Conservation (phyloP, 2,113 vertebrate genomes). For the Silurus glanis region DNA sequence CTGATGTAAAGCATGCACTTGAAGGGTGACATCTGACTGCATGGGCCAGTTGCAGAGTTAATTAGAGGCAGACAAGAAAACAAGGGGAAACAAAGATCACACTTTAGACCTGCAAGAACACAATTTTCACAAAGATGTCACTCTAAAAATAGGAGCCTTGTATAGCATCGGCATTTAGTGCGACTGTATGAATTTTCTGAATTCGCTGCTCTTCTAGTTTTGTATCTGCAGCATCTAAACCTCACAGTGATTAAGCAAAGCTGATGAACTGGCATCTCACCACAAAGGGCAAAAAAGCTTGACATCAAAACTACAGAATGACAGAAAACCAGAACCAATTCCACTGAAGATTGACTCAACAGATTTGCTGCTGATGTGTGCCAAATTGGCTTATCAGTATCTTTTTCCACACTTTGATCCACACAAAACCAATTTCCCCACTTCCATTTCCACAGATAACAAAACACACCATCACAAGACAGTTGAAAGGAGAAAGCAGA, state of each 20-base stretch:
- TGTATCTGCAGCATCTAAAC: background rate
- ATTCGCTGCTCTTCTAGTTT: background rate
- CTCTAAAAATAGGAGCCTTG: background rate
- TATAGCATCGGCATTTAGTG: background rate
- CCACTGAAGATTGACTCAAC: background rate
- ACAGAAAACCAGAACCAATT: background rate
- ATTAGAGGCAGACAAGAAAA: background rate
- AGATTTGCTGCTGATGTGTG: background rate
- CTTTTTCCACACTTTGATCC: slow-evolving; percentile 5
- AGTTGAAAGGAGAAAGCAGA: background rate
- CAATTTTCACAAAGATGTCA: background rate
- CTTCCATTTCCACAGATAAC: slow-evolving; percentile 4
- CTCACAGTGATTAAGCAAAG: background rate
- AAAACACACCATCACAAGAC: background rate
- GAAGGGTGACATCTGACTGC: background rate
- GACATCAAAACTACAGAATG: background rate
- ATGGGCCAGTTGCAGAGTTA: background rate
- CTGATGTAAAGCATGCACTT: background rate
- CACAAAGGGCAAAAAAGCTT: background rate
- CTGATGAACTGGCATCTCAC: background rate
- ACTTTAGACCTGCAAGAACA: background rate
- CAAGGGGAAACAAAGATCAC: background rate
- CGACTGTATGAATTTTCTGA: background rate
- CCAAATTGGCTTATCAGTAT: background rate
- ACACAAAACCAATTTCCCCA: slow-evolving; percentile 9